Evolutionary conservation across 2,797 vertebrate genomes (phyloP).

Genomic region (Agapornis canus): DNA sequence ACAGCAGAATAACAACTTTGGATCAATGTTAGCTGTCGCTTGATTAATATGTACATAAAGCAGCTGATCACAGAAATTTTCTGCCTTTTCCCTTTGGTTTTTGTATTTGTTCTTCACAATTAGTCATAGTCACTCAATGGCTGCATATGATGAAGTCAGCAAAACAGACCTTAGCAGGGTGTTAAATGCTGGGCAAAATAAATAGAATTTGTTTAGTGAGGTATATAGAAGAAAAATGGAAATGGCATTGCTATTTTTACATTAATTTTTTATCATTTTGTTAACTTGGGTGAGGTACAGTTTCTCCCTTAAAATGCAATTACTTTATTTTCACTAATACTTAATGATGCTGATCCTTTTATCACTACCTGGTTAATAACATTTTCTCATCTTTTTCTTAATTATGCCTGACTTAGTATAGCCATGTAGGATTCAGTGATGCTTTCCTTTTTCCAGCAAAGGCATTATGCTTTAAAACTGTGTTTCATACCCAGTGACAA

Average conservation of each 20-base stretch:
- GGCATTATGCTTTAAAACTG: not conserved
- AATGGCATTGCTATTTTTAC: not conserved
- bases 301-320: not conserved
- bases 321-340: not conserved
- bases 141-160: not conserved
- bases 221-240: not conserved
- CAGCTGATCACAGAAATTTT: slow-evolving; percentile 24
- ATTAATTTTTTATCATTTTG: not conserved
- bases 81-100: not conserved
- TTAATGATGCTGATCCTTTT: not conserved
- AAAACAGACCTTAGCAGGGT: not conserved
- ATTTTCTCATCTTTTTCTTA: not conserved
- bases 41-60: slow-evolving; percentile 35
- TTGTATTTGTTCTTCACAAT: slow-evolving; percentile 23
- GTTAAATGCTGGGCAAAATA: not conserved
- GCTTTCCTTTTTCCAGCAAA: rapidly evolving
- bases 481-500: not conserved
- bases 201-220: not conserved
- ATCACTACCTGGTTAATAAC: not conserved
- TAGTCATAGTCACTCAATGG: slow-evolving; percentile 1
- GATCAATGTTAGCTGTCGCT: slow-evolving; percentile 44
- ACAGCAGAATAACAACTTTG: slow-evolving; percentile 7
- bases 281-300: not conserved
- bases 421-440: not conserved
- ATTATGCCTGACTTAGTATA: not conserved